Base-by-base conservation (phyloP, 2,113 vertebrate genomes). In the Perca flavescens region DNA sequence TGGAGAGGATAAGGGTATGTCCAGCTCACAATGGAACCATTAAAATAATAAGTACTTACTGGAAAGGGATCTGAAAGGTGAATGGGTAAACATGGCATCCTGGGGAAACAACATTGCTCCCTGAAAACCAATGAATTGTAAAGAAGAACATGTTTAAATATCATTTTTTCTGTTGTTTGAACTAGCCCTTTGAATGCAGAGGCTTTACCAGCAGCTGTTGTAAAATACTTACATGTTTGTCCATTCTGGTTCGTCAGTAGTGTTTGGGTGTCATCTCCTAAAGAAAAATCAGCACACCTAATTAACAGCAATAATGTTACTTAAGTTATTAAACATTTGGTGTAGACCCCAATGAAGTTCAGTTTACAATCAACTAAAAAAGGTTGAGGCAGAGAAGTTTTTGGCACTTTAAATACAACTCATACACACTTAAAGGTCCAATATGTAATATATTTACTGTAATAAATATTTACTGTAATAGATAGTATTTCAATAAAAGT, bases 11-110 rank as follows among this genome's bases (percentile, higher is more conserved):
- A 21, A 17, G 2, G 5, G 11, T 34, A 2, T 19, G 4, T 61
- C 36, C 14, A 70, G 43, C 1, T 46, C 14, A 78, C n/a, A 15
- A 6, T 13, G 50, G 13, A 56, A 62, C 4, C 12, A 77, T 25
- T n/a, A 50, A 54, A 58, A 57, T 2, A 74, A 40, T 8, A 12
- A 40, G 36, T 15, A 89, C 94, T 90, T 89, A 95, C 94, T 90
- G 49, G 0, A 10, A 5, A 34, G 95, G 95, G 34, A 96, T 63
- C 78, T 94, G 93, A 86, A 96, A 93, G 21, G 74, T 88, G 86
- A 95, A 96, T 2, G 94, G 93, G 72, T 93, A 96, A 46, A 92
- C 72, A 49, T 96, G 94, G 80, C 22, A 57, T 46, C 95, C 94
- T 46, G 89, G 82, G 6, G 69, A 36, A 47, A 95, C 60, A 54